These are phyloP conservation scores for Aphaenogaster floridana DNA, from an alignment of 1,140 invertebrate species.

Conservation along the genomic window DNA sequence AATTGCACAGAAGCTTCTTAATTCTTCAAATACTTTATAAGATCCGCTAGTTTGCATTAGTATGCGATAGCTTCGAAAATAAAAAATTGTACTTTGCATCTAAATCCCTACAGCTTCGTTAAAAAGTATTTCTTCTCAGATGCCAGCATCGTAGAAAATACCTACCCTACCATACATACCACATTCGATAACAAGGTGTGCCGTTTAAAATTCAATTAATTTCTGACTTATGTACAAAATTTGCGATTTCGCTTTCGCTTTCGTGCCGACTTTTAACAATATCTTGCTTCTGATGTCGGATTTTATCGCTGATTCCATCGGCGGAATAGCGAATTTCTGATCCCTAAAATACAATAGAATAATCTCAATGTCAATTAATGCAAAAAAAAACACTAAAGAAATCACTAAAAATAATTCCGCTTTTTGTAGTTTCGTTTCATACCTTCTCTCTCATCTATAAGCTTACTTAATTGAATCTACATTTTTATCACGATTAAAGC, in stretches of 20 bases:
- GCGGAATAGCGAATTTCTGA: conserved; percentile 43
- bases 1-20: conserved; percentile 26
- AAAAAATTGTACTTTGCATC: neutral
- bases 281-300: conserved; percentile 33
- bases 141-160: conserved; percentile 34
- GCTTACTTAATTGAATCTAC: conserved; percentile 3
- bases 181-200: neutral
- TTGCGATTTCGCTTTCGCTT: conserved; percentile 22
- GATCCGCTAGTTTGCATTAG: neutral
- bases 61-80: neutral
- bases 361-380: conserved; percentile 1
- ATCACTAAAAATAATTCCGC: neutral
- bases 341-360: conserved; percentile 62
- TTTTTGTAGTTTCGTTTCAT: neutral
- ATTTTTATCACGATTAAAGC: conserved; percentile 22
- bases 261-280: conserved; percentile 18
- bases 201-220: conserved; percentile 34
- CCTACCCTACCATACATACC: conserved; percentile 17
- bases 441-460: neutral
- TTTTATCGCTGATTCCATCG: conserved; percentile 41
- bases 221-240: conserved; percentile 38
- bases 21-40: neutral
- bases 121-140: conserved; percentile 27
- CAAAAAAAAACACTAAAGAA: neutral
- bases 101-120: neutral